Conservation (phyloP, 2,113 vertebrate genomes). For the Hypomesus transpacificus region DNA sequence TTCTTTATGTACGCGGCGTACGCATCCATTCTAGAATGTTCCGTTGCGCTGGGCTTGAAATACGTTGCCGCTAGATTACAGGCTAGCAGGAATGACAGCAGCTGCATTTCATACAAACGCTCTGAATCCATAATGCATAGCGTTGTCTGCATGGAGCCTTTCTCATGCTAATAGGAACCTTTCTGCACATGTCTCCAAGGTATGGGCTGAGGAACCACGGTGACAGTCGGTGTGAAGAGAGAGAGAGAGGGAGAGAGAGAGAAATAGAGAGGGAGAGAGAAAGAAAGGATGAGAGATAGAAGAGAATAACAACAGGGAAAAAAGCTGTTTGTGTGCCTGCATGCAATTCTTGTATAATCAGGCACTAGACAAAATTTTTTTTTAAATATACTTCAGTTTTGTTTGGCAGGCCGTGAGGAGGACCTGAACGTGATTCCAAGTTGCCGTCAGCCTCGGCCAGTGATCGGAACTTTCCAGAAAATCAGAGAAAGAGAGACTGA, state of each 20-base stretch:
- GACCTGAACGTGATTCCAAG: slow-evolving; percentile 27
- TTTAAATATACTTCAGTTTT: slow-evolving; percentile 15
- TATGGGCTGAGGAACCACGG: slow-evolving; percentile 37
- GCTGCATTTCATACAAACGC: slow-evolving; percentile 70
- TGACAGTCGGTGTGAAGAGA: slow-evolving; percentile 47
- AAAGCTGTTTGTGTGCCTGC: slow-evolving; percentile 33
- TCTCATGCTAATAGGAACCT: slow-evolving; percentile 75
- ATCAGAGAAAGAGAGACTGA: slow-evolving; percentile 40
- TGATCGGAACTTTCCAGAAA: slow-evolving; percentile 51
- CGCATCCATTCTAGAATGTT: slow-evolving; percentile 53
- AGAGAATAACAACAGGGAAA: slow-evolving; percentile 45
- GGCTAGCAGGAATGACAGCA: slow-evolving; percentile 62
- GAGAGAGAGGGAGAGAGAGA: slow-evolving; percentile 24
- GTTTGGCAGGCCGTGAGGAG: slow-evolving; percentile 27
- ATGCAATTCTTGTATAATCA: slow-evolving; percentile 29
- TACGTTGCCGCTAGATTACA: slow-evolving; percentile 64
- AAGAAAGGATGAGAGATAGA: slow-evolving; percentile 31
- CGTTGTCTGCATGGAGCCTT: slow-evolving; percentile 70
- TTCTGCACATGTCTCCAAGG: slow-evolving; percentile 67
- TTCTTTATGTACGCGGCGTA: slow-evolving; percentile 38
- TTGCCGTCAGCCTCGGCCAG: slow-evolving; percentile 18
- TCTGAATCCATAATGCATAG: slow-evolving; percentile 72
- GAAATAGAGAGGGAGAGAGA: slow-evolving; percentile 8
- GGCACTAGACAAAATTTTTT: slow-evolving; percentile 1
- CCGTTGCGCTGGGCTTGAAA: slow-evolving; percentile 47